Percentiles rank a stretch among this genome's conserved stretches.
Conservation (phyloP, 1,140 invertebrate species). For the Venustaconcha ellipsiformis region DNA sequence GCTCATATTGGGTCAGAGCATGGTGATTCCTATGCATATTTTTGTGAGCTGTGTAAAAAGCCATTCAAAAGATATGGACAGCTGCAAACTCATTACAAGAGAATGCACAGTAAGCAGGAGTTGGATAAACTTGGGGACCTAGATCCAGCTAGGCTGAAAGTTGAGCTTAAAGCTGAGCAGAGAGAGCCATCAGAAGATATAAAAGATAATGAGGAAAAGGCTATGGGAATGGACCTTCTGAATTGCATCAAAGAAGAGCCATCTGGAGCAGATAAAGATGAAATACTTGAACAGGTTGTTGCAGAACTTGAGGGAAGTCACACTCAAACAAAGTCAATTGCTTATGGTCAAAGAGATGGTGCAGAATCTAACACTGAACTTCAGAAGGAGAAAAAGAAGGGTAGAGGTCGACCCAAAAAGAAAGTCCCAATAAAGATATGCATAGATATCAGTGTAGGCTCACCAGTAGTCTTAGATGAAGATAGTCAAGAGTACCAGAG, state of each 20-base stretch:
- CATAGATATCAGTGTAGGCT: not conserved
- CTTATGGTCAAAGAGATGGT: not conserved
- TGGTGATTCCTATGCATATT: conserved; percentile 44
- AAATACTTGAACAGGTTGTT: not conserved
- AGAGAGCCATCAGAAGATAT: not conserved
- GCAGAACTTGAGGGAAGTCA: not conserved
- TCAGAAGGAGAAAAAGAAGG: conserved; percentile 8
- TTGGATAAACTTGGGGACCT: conserved; percentile 7
- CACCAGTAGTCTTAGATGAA: not conserved
- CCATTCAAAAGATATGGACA: conserved; percentile 46
- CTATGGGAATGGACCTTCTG: conserved; percentile 1
- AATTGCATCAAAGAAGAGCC: conserved; percentile 16
- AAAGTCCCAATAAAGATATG: not conserved
- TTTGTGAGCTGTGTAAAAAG: conserved; percentile 51
- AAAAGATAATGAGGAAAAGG: conserved; percentile 9
- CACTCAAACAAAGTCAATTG: not conserved
- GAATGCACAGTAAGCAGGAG: conserved; percentile 40
- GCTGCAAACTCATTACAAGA: conserved; percentile 39
- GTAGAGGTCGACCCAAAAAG: conserved; percentile 23
- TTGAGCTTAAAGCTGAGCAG: conserved; percentile 12
- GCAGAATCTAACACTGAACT: not conserved
- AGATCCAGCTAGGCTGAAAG: conserved; percentile 21
- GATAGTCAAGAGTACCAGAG: not conserved
- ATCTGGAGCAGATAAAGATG: not conserved
- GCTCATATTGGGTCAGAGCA: conserved; percentile 50